Evolutionary conservation across 2,797 vertebrate genomes (phyloP).

Genomic region (Eulemur mongoz): DNA sequence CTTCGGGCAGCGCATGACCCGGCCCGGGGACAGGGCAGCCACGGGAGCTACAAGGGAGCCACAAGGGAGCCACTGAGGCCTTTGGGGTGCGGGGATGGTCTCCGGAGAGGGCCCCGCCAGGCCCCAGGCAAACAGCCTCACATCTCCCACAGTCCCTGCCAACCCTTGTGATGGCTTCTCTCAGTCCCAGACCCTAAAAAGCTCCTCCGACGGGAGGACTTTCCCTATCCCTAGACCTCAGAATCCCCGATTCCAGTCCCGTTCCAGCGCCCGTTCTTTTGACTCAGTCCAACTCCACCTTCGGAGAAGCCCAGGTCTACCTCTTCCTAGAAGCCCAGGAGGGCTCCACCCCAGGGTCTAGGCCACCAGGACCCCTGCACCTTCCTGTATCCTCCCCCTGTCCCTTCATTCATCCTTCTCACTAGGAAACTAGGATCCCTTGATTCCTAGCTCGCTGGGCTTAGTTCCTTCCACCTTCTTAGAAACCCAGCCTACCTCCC

Average conservation of each 20-base stretch:
- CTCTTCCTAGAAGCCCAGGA: background rate
- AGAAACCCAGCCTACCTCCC: background rate
- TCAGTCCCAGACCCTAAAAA: background rate
- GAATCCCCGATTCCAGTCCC: background rate
- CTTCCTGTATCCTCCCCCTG: background rate
- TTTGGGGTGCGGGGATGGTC: background rate
- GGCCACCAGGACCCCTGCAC: background rate
- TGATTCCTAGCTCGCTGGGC: background rate
- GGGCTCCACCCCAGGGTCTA: background rate
- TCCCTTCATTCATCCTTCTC: background rate
- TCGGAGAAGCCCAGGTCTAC: background rate
- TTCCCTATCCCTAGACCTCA: background rate
- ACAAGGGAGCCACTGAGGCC: slow-evolving; percentile 23
- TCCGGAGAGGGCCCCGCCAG: background rate
- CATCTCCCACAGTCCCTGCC: background rate
- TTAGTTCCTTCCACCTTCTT: background rate
- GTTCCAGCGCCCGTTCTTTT: background rate
- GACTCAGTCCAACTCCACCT: background rate
- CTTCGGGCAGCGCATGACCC: slow-evolving; percentile 78
- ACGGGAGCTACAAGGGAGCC: slow-evolving; percentile 48
- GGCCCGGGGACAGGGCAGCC: background rate
- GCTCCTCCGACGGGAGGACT: background rate
- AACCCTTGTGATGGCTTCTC: background rate
- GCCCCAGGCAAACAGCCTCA: background rate
- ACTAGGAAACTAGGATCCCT: background rate